Evolutionary conservation across 2,888 invertebrate species (phyloP).

Genomic region (Dynastes maya): DNA sequence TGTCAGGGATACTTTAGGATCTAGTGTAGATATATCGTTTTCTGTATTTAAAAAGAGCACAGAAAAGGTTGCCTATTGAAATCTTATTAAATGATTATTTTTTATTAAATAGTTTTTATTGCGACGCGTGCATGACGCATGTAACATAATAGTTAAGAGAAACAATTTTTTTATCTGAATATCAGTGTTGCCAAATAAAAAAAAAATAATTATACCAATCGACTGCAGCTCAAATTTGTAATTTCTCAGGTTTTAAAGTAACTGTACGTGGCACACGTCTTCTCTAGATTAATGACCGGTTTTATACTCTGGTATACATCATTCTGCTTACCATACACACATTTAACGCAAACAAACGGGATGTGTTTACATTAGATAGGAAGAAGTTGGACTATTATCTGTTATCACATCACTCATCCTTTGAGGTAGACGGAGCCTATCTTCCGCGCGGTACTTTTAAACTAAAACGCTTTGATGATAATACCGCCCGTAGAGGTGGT

Average conservation of each 20-base stretch:
- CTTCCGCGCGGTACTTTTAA: slow-evolving; percentile 37
- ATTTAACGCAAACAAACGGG: slow-evolving; percentile 35
- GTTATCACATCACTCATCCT: slow-evolving; percentile 47
- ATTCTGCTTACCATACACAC: slow-evolving; percentile 30
- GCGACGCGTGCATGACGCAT: no score
- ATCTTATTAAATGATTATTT: no score
- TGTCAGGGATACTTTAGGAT: no score
- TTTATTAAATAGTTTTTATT: no score
- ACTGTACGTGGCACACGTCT: slow-evolving; percentile 9
- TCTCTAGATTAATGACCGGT: slow-evolving; percentile 27
- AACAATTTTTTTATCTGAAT: not conserved
- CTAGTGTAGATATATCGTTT: no score
- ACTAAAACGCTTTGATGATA: slow-evolving; percentile 40
- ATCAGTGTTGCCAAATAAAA: not conserved
- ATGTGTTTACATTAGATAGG: slow-evolving; percentile 42
- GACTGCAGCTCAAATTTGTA: not conserved
- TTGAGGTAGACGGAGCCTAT: slow-evolving; percentile 44
- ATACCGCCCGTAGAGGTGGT: slow-evolving; percentile 43
- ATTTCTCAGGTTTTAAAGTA: no score
- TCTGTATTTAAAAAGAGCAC: no score
- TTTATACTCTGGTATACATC: slow-evolving; percentile 39
- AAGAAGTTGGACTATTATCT: slow-evolving; percentile 45
- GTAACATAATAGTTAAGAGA: no score
- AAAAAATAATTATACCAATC: not conserved
- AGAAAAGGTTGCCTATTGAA: no score